Percentiles rank a stretch among this genome's conserved stretches.
phyloP scores from a whole-genome alignment of 2,113 vertebrate genomes.

The Hippolais icterina region DNA sequence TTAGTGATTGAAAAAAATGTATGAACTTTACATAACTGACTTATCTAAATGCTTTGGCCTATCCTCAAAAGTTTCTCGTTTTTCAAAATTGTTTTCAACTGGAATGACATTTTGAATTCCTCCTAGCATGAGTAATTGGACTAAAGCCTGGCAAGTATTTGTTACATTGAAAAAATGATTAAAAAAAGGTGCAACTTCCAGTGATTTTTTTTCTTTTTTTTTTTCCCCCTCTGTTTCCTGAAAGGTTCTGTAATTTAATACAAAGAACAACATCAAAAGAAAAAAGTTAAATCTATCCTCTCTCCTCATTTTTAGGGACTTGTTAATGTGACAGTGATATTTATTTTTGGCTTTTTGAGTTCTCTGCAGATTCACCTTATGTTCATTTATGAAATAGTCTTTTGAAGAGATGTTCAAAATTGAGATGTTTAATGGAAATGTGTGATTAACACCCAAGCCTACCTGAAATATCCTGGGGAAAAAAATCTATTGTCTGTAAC shows the following conservation, averaged over 20 bases:
- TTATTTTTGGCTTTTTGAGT: slow-evolving; percentile 13
- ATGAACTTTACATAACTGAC: neutral
- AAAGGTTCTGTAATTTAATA: neutral
- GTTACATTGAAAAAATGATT: neutral
- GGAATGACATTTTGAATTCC: slow-evolving; percentile 47
- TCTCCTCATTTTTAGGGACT: neutral
- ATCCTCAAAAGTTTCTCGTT: neutral
- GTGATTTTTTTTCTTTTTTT: neutral
- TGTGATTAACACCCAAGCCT: neutral
- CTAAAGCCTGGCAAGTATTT: slow-evolving; percentile 4
- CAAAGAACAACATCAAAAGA: neutral
- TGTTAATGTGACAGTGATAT: neutral
- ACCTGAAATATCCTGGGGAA: neutral
- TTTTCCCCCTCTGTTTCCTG: neutral
- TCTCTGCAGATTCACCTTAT: neutral
- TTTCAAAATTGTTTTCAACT: slow-evolving; percentile 41
- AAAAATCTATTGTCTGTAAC: neutral
- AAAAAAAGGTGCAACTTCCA: neutral
- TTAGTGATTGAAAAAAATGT: neutral
- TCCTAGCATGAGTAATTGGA: slow-evolving; percentile 20
- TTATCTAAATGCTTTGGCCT: slow-evolving; percentile 37
- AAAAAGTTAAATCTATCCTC: neutral
- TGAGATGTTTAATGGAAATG: neutral
- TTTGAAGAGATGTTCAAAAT: neutral
- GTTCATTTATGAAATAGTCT: neutral